phyloP scores from a whole-genome alignment of 2,888 invertebrate genomes.

The Ectemnius cavifrons region DNA sequence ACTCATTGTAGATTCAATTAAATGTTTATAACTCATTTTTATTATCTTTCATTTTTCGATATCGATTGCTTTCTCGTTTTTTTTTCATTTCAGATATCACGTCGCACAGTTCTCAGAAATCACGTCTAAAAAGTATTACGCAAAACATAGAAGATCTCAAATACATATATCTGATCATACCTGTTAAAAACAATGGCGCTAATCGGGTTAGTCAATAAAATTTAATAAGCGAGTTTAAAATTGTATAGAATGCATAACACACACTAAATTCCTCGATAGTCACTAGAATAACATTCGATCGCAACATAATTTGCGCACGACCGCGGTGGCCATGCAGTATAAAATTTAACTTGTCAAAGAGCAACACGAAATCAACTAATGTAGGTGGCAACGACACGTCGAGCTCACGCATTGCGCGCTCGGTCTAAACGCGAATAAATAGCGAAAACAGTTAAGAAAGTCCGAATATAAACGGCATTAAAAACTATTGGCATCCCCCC shows the following conservation, averaged over 20 bases:
- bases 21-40: too few relatives aligned
- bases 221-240: constrained; percentile 14
- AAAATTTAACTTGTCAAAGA: constrained; percentile 51
- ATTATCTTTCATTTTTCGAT: too few relatives aligned
- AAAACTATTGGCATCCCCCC: constrained; percentile 5
- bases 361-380: constrained; percentile 41
- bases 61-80: too few relatives aligned
- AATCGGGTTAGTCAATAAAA: constrained; percentile 2
- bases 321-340: constrained; percentile 23
- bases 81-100: too few relatives aligned
- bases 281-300: constrained; percentile 29
- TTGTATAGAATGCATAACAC: constrained; percentile 40
- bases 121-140: too few relatives aligned
- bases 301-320: constrained; percentile 28
- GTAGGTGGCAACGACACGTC: constrained; percentile 38
- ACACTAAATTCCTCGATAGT: constrained; percentile 36
- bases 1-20: too few relatives aligned
- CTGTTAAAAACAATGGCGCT: neutral
- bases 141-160: too few relatives aligned
- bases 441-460: constrained; percentile 19
- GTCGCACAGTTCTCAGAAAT: too few relatives aligned
- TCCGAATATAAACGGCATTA: constrained; percentile 3
- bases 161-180: too few relatives aligned
- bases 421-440: neutral
- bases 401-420: neutral